Conservation (phyloP, 2,888 invertebrate genomes). For the Callosobruchus maculatus region DNA sequence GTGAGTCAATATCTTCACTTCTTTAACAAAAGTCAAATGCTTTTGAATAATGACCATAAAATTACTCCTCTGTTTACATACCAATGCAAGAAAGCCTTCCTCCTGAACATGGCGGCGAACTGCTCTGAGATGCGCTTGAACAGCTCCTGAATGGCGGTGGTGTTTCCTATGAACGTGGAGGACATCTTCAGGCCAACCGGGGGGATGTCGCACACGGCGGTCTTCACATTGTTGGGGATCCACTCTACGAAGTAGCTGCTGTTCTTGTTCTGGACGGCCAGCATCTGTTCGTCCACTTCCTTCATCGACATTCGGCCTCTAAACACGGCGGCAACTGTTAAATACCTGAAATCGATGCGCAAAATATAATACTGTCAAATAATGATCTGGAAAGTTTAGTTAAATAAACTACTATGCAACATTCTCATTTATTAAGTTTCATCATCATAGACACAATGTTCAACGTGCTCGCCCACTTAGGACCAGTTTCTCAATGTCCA, state of each 20-base stretch:
- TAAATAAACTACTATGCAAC: too few relatives aligned
- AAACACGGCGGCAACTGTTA: conserved; percentile 70
- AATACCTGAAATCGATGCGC: conserved; percentile 57
- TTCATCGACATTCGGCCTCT: conserved; percentile 68
- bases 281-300: conserved; percentile 74
- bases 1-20: too few relatives aligned
- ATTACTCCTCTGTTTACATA: too few relatives aligned
- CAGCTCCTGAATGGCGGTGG: conserved; percentile 71
- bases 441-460: too few relatives aligned
- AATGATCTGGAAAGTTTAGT: too few relatives aligned
- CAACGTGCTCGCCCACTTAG: too few relatives aligned
- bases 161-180: conserved; percentile 74
- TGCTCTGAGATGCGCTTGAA: conserved; percentile 72
- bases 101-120: conserved; percentile 85
- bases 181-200: conserved; percentile 74
- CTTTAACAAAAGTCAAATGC: too few relatives aligned
- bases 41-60: too few relatives aligned
- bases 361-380: too few relatives aligned
- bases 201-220: conserved; percentile 77
- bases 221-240: conserved; percentile 81
- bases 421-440: too few relatives aligned
- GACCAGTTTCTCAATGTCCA: too few relatives aligned
- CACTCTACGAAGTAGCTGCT: conserved; percentile 64
- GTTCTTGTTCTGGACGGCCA: conserved; percentile 63
- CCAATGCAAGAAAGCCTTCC: conserved; percentile 97